Evolutionary conservation across 2,113 vertebrate species (phyloP), one percentile per base, ranked within the genome.

Genomic region (Picathartes gymnocephalus): DNA sequence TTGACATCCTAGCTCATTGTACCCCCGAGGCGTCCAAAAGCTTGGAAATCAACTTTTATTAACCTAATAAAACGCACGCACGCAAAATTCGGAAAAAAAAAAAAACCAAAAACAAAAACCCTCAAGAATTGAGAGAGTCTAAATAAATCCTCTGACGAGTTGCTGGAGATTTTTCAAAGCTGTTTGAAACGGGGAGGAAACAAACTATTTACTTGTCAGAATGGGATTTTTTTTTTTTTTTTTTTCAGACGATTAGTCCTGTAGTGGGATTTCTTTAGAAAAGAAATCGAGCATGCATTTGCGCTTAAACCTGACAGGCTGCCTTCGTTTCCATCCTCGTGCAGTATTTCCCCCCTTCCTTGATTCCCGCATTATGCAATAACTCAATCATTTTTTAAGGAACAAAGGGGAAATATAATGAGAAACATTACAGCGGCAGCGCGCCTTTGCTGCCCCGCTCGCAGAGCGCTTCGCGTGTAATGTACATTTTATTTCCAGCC

Each of bases 41-140:
- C 92, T 97, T 50, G 71, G 93, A 97, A 97, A 90, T 70, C 58
- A 19, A 58, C 25, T 96, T 98, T 98, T 97, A 98, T 97, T 96
- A 97, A 96, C 86, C 93, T 97, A 95, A 97, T 97, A 98, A 98
- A 97, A 84, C 5, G 17, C 81, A 70, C 11, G 22, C 57, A 39
- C 53, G 48, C 69, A 74, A 76, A 92, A 85, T 72, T 91, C 16
- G 42, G 58, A 54, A 68, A 45, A 16, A 37, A 74, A n/a, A n/a
- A n/a, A n/a, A n/a, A n/a, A n/a, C n/a, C n/a, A n/a, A n/a, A n/a
- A n/a, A n/a, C n/a, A n/a, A n/a, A 88, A 78, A 7, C 44, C 44
- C 45, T 74, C 24, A 69, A 92, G 61, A 91, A 58, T 81, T 25
- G 54, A 28, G 62, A 61, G n/a, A 81, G 8, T 11, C 25, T 35